Evolutionary conservation across 1,140 invertebrate genomes (phyloP).

Genomic region (Nasonia longicornis): DNA sequence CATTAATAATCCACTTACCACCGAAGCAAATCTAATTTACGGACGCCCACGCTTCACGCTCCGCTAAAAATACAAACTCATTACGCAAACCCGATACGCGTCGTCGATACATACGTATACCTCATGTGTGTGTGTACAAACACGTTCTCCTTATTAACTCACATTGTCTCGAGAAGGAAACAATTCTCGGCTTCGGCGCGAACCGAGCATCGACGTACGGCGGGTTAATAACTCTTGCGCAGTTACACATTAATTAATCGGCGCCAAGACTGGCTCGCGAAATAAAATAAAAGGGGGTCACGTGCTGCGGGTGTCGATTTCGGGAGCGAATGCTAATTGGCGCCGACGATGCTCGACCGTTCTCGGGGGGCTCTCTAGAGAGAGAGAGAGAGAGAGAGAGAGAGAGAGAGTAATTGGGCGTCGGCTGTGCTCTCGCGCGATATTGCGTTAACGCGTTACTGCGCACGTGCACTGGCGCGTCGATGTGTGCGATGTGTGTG

Average conservation of each 20-base stretch:
- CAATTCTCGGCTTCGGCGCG: neutral
- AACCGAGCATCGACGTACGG: too few relatives aligned
- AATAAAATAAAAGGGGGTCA: neutral
- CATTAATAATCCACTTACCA: constrained; percentile 3
- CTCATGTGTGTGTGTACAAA: neutral
- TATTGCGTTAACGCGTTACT: neutral
- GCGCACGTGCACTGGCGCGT: neutral
- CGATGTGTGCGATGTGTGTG: neutral
- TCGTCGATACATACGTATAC: neutral
- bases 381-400: too few relatives aligned
- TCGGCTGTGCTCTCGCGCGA: neutral
- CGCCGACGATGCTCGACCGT: neutral
- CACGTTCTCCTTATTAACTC: neutral
- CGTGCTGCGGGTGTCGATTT: neutral
- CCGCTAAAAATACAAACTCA: constrained; percentile 17
- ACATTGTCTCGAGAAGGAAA: neutral
- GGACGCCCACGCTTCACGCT: constrained; percentile 3
- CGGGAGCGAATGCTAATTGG: constrained; percentile 15
- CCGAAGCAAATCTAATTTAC: constrained; percentile 15
- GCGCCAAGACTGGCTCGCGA: neutral
- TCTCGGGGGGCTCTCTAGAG: neutral
- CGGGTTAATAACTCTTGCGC: neutral
- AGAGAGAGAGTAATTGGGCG: constrained; percentile 13
- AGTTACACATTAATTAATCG: neutral
- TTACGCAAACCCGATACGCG: neutral